Conservation (phyloP, 2,113 vertebrate genomes). For the Anser brachyrhynchus region DNA sequence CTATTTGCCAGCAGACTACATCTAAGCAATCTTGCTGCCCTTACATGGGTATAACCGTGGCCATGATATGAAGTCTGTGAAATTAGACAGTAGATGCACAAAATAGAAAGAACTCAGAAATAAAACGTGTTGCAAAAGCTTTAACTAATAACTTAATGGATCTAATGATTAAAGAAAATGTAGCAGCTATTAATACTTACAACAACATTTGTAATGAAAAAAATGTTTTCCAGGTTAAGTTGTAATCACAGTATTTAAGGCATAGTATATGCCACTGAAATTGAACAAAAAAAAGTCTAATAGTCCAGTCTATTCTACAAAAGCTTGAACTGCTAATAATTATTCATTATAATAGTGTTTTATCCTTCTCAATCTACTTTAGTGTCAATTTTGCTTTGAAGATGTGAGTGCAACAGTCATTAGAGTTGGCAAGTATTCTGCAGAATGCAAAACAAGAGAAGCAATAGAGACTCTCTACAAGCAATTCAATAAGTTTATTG, state of each 20-base stretch:
- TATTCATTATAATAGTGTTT: neutral
- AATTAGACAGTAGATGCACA: neutral
- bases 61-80: neutral
- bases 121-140: neutral
- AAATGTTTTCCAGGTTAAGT: neutral
- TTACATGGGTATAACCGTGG: neutral
- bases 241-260: neutral
- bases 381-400: conserved; percentile 92
- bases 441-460: conserved; percentile 85
- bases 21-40: neutral
- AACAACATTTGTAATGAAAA: neutral
- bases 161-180: neutral
- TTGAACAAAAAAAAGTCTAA: neutral
- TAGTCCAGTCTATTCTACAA: neutral
- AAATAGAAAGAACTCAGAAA: neutral
- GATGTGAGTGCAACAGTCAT: conserved; percentile 86
- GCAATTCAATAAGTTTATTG: conserved; percentile 90
- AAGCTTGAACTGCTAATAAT: neutral
- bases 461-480: conserved; percentile 83
- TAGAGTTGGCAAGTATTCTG: conserved; percentile 86
- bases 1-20: neutral
- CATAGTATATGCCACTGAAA: neutral
- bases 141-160: neutral
- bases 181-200: neutral
- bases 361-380: neutral